Base-by-base conservation (phyloP, 2,888 invertebrate genomes). In the Agonopterix arenella region DNA sequence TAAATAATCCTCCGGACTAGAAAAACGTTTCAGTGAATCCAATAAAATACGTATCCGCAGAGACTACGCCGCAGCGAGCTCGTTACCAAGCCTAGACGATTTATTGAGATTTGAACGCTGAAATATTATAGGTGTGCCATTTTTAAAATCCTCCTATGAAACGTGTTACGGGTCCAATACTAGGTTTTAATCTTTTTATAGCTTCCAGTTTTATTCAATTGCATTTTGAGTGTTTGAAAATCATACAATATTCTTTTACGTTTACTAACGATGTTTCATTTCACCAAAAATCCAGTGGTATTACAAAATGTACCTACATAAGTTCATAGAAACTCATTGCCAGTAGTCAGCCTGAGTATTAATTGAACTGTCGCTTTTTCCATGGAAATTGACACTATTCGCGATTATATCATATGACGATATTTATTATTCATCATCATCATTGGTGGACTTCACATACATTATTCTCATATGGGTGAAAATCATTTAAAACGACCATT, bases 31-130 rank as follows among this genome's bases (percentile, higher is more conserved):
- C 85, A 84, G 78, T 84, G 83, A 85, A 86, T 89, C 88, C 86
- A 88, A 89, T 89, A 89, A 88, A 89, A 86, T 86, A 88, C 86
- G 86, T 85, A 89, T 88, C 88, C 88, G 85, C 84, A 85, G 84
- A 84, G 86, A 84, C 78, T 83, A 76, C 83, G 85, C 84, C 85
- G 84, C 85, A 84, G 79, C 71, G 86, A 80, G 85, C 85, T 85
- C 86, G 88, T 86, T 86, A 86, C 88, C 82, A 84, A 82, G 84
- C 86, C 88, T 82, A 84, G 82, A 80, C 84, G 88, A 88, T 89
- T 89, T 89, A 89, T 88, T 82, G 86, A 88, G 86, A 89, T 89
- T 85, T 89, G 88, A 86, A 84, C 79, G 75, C 78, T 85, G 80
- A 86, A 86, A 86, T 86, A 88, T 88, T 85, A 80, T 84, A 85